Base-by-base conservation (phyloP, 1,140 invertebrate species). In the Pseudomyrmex gracilis region DNA sequence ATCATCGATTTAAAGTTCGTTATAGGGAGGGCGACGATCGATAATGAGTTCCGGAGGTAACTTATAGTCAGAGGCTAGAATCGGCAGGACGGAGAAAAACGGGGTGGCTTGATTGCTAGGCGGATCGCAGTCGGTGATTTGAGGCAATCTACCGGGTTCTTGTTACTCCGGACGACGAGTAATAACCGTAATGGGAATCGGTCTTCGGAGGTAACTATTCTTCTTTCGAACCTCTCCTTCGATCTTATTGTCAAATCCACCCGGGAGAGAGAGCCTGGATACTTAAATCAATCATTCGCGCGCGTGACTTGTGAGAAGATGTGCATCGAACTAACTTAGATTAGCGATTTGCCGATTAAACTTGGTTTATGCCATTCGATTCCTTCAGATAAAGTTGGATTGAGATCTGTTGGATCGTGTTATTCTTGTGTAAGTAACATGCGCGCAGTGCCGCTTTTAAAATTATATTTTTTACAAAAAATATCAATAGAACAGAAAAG, bases 91-190 rank as follows among this genome's bases (percentile, higher is more conserved):
- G 83, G 82, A 86, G 85, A 91, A 91, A 89, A 90, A 86, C 82
- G 88, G 82, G 86, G 84, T 84, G 84, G 85, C 84, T 88, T 91
- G 92, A 92, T 92, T 91, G 91, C 90, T 91, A 92, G 90, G 90
- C 89, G 90, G 92, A 91, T 91, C 90, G 87, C 85, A 88, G 88
- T 89, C 90, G 91, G 90, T 92, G 92, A 92, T 92, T 92, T 89
- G 92, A 90, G 89, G 89, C 92, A 92, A 92, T 92, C 91, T 91
- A 92, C 91, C 87, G 90, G 88, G 90, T 92, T 92, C 92, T 92
- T 92, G 92, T 92, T 92, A 92, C 91, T 88, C 85, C 85, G 83
- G 90, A 91, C 85, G 90, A 91, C 89, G 90, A 91, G 91, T 92
- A 92, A 92, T 92, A 92, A 92, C 90, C 89, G 84, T 91, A 91